Conservation (phyloP, 2,797 vertebrate genomes). For the Nyctalus aviator region DNA sequence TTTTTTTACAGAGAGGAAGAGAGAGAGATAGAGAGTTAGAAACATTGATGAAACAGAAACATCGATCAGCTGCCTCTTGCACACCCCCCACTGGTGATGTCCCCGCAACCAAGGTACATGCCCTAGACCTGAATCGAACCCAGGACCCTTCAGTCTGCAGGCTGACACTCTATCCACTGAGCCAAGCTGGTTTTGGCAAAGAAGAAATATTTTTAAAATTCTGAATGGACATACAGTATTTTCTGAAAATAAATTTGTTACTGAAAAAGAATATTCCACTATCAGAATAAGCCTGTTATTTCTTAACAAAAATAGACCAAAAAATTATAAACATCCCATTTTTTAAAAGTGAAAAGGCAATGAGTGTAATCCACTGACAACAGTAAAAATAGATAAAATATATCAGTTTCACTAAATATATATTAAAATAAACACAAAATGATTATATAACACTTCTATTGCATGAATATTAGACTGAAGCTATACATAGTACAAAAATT, state of each 20-base stretch:
- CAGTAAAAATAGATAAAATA: neutral
- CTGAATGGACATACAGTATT: neutral
- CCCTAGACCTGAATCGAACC: too few species aligned
- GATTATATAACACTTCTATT: neutral
- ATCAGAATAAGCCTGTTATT: neutral
- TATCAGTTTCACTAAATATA: neutral
- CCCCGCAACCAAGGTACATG: too few species aligned
- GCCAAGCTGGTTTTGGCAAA: too few species aligned
- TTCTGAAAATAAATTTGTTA: neutral
- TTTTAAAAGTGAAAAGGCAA: neutral
- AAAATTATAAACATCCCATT: neutral
- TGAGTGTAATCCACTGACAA: neutral
- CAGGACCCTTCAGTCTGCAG: too few species aligned
- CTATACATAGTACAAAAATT: neutral
- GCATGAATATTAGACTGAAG: neutral
- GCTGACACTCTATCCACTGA: too few species aligned
- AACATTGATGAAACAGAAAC: too few species aligned
- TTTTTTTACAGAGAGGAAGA: too few species aligned
- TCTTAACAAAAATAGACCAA: neutral
- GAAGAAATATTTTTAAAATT: neutral
- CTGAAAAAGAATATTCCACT: neutral
- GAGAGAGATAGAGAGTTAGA: too few species aligned
- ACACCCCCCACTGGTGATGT: too few species aligned
- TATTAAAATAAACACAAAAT: neutral
- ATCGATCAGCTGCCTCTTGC: too few species aligned